These are phyloP conservation scores for Eurytoma adleriae DNA, from an alignment of 2,888 invertebrate species.

Conservation along the genomic window DNA sequence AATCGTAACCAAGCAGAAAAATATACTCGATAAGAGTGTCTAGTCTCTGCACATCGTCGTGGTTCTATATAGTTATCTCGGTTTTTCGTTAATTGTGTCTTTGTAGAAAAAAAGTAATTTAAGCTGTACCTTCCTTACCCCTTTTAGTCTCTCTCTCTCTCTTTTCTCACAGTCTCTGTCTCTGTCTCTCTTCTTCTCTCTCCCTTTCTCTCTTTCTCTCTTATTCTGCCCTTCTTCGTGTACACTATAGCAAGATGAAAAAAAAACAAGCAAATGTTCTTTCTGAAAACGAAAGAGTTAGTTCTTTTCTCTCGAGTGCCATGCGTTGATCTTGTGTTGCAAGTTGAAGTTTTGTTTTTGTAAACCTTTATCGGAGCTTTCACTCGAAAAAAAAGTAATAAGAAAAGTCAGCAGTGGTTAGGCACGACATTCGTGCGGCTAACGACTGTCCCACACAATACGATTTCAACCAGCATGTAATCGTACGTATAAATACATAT, in stretches of 20 bases:
- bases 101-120: conserved; percentile 55
- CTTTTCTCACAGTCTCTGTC: conserved; percentile 37
- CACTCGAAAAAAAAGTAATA: conserved; percentile 44
- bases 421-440: conserved; percentile 48
- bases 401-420: conserved; percentile 40
- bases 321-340: conserved; percentile 49
- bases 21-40: conserved; percentile 58
- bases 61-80: conserved; percentile 56
- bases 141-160: conserved; percentile 38
- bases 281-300: conserved; percentile 21
- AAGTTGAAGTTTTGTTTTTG: conserved; percentile 42
- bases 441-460: conserved; percentile 27
- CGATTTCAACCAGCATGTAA: conserved; percentile 33
- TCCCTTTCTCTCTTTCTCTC: conserved; percentile 1
- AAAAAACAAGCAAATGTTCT: conserved; percentile 7
- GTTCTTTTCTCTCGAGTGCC: conserved; percentile 53
- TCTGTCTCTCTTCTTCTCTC: conserved; percentile 16
- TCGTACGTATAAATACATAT: conserved; percentile 25
- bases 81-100: conserved; percentile 54
- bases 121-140: conserved; percentile 52
- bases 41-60: conserved; percentile 59
- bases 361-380: conserved; percentile 45
- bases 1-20: conserved; percentile 58
- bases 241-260: conserved; percentile 19
- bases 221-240: conserved; percentile 33